Evolutionary conservation across 2,797 vertebrate genomes (phyloP).

Genomic region (Amblyraja radiata): DNA sequence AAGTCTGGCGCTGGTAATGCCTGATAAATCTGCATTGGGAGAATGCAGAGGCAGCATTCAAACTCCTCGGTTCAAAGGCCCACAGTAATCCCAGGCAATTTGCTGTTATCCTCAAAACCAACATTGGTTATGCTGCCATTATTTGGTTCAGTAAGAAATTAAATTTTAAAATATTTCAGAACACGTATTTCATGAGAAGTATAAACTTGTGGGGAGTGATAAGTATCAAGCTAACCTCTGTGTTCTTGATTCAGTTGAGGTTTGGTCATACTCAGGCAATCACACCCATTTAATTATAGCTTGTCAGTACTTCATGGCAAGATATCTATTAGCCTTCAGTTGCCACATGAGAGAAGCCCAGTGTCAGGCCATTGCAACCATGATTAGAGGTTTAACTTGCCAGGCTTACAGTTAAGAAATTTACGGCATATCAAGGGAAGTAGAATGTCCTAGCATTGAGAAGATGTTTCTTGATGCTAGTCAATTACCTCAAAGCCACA

Average conservation of each 20-base stretch:
- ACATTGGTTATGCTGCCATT: background rate
- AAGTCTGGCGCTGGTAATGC: too few species aligned
- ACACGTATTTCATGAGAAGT: background rate
- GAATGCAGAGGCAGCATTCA: too few species aligned
- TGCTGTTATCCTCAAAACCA: too few species aligned
- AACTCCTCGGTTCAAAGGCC: too few species aligned
- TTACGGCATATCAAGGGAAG: background rate
- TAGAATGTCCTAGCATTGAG: background rate
- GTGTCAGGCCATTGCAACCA: background rate
- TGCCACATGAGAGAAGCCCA: constrained; percentile 14
- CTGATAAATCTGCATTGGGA: too few species aligned
- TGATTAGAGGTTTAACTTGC: constrained; percentile 22
- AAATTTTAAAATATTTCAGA: background rate
- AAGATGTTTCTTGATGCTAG: background rate
- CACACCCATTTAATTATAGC: constrained; percentile 22
- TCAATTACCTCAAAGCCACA: background rate
- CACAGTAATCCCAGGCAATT: too few species aligned
- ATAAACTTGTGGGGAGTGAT: background rate
- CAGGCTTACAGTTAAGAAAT: constrained; percentile 6
- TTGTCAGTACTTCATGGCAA: background rate
- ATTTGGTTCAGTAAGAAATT: background rate
- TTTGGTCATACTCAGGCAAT: background rate
- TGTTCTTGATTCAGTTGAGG: background rate
- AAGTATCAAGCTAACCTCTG: background rate
- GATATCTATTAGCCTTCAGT: constrained; percentile 8